Base-by-base conservation (phyloP, 2,113 vertebrate genomes). In the Dicerorhinus sumatrensis region DNA sequence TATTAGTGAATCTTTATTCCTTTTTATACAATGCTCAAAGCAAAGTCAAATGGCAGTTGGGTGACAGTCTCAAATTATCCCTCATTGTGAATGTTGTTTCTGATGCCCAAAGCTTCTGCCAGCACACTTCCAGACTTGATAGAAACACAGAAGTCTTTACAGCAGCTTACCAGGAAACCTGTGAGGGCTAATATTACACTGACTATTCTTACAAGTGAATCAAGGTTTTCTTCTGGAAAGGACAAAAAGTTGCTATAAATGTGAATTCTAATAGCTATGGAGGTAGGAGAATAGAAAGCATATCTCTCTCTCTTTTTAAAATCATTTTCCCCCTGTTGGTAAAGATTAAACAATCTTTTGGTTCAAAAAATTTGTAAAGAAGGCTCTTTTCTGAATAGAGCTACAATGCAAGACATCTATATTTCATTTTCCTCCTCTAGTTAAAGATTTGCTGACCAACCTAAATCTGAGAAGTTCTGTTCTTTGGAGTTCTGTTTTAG, bases 281-380 rank as follows among this genome's bases (percentile, higher is more conserved):
- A 76, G 58, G 60, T 36, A 92, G 58, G 23, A 85, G 29, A 88
- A 87, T 90, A 76, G 65, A 91, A 87, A 12, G 46, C n/a, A 83
- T 89, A 69, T 91, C 86, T 92, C 36, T 89, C 31, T 62, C 69
- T 95, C 88, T 67, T 56, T 96, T 85, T 56, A 92, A 96, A 96
- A 87, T 91, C 62, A 96, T 94, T 92, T 94, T 94, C 39, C 65
- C 89, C 13, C 42, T 88, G 65, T 94, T 36, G 23, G 31, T 86
- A 93, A 95, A 96, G 86, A 95, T 96, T 96, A 97, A 97, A 93
- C n/a, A 93, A 95, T 90, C 87, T 96, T 95, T 92, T 46, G 14
- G 46, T 94, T 96, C 80, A 87, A 92, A 95, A 58, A 72, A 48
- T 82, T 6, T 88, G 60, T 95, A 92, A 97, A 83, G 79, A 95